Evolutionary conservation across 2,797 vertebrate species (phyloP).

Genomic region (Falco columbarius): DNA sequence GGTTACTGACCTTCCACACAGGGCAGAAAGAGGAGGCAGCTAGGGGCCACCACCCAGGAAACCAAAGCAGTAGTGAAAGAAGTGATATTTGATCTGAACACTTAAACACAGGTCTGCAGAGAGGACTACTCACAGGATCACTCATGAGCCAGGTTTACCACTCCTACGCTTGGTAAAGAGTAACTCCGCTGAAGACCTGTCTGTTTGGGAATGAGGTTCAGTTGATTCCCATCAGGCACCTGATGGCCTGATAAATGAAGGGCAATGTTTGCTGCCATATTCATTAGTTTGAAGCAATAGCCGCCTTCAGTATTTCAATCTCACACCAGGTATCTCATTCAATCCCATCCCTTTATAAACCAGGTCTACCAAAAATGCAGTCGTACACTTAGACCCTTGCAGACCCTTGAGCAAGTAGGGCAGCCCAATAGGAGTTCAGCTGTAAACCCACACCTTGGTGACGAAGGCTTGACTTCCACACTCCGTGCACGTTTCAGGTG

Average conservation of each 20-base stretch:
- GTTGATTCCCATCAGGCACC: neutral
- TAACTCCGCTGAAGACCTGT: neutral
- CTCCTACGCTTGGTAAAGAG: neutral
- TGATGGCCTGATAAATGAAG: neutral
- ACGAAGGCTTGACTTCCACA: neutral
- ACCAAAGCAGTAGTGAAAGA: neutral
- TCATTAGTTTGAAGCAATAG: neutral
- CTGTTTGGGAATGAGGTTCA: neutral
- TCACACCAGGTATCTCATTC: neutral
- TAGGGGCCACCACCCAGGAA: neutral
- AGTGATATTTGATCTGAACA: neutral
- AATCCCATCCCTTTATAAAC: neutral
- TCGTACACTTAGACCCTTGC: neutral
- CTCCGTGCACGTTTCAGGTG: neutral
- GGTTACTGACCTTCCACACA: neutral
- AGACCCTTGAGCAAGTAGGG: neutral
- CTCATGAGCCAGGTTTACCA: neutral
- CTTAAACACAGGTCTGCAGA: neutral
- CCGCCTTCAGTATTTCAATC: neutral
- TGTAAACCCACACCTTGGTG: fast-evolving
- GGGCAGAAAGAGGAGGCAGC: neutral
- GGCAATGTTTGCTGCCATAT: neutral
- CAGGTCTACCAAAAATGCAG: neutral
- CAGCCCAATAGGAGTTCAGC: fast-evolving
- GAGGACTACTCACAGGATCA: neutral